phyloP scores from a whole-genome alignment of 2,113 vertebrate genomes.

The Cryptotis parvus region DNA sequence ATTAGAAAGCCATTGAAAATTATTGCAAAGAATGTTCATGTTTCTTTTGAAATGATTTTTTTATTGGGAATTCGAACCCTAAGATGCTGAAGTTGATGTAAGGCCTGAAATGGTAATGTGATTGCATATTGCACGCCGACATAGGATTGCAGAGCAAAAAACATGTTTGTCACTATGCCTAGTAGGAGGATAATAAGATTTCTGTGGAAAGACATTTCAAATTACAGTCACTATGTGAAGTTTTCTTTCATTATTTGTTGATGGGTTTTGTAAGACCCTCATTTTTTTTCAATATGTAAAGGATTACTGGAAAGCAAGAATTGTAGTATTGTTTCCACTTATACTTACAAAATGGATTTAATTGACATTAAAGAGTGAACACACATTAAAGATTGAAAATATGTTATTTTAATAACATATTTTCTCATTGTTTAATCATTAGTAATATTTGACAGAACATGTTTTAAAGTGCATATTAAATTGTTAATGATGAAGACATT shows the following conservation, averaged over 20 bases:
- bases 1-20: conserved; percentile 55
- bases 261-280: conserved; percentile 41
- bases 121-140: neutral
- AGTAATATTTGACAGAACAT: conserved; percentile 66
- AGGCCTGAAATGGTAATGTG: conserved; percentile 28
- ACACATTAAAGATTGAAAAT: no score
- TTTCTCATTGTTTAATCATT: conserved; percentile 75
- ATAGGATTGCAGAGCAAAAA: conserved; percentile 41
- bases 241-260: conserved; percentile 68
- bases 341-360: conserved; percentile 51
- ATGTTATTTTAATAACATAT: conserved; percentile 66
- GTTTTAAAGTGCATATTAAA: conserved; percentile 72
- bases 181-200: conserved; percentile 41
- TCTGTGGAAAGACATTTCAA: conserved; percentile 43
- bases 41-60: conserved; percentile 70
- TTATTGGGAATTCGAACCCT: conserved; percentile 68
- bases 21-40: conserved; percentile 65
- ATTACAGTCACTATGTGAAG: neutral
- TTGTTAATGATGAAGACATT: conserved; percentile 54
- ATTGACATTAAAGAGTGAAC: conserved; percentile 69
- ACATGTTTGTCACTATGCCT: conserved; percentile 8
- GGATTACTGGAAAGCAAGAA: conserved; percentile 36
- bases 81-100: conserved; percentile 58
- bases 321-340: conserved; percentile 31
- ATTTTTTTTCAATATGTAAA: conserved; percentile 47